Percentiles rank a stretch among this genome's conserved stretches.
Conservation (phyloP, 1,140 invertebrate species). For the Drosophila ohnishii region DNA sequence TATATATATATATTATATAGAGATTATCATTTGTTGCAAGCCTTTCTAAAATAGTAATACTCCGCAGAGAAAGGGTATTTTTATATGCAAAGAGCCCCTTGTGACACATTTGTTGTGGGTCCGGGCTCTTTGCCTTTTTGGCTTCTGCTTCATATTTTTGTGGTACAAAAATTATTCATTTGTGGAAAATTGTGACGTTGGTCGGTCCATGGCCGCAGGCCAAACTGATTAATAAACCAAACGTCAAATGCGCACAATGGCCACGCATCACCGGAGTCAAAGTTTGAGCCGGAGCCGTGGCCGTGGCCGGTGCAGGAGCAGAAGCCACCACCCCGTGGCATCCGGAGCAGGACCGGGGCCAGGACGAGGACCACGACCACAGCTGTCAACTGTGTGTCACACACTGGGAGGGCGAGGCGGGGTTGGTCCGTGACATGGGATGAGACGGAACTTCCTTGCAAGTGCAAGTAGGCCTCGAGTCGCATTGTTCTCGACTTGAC, state of each 20-base stretch:
- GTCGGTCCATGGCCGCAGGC: conserved; percentile 61
- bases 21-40: background rate
- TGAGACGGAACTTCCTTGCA: conserved; percentile 47
- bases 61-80: background rate
- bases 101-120: conserved; percentile 47
- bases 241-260: conserved; percentile 80
- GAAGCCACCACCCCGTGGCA: conserved; percentile 43
- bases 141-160: conserved; percentile 47
- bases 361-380: conserved; percentile 39
- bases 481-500: conserved; percentile 80
- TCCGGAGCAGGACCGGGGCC: conserved; percentile 21
- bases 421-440: conserved; percentile 21
- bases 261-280: conserved; percentile 65
- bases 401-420: conserved; percentile 41
- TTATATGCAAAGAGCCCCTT: conserved; percentile 30
- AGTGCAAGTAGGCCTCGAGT: conserved; percentile 64
- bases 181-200: conserved; percentile 73
- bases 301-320: conserved; percentile 9
- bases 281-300: conserved; percentile 30
- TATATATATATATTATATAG: no score
- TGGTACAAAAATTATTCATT: conserved; percentile 75
- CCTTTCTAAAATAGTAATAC: background rate
- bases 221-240: conserved; percentile 83
- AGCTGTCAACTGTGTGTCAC: conserved; percentile 81
- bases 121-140: conserved; percentile 57